phyloP scores from a whole-genome alignment of 2,888 invertebrate species.

The Saturnia japonica region DNA sequence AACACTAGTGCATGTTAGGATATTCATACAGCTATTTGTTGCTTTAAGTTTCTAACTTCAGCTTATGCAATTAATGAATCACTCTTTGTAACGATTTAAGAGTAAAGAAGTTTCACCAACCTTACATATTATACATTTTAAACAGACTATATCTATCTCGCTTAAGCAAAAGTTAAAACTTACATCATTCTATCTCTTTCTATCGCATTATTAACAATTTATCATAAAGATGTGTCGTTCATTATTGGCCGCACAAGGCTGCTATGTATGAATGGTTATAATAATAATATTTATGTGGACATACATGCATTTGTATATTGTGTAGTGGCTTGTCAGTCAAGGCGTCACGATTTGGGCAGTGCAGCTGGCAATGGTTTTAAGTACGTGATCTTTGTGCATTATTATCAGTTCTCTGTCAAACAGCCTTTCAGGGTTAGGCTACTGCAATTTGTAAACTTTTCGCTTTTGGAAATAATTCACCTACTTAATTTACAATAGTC shows the following conservation, averaged over 20 bases:
- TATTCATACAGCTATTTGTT: neutral
- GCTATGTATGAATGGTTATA: neutral
- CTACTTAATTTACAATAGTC: neutral
- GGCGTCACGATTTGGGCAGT: neutral
- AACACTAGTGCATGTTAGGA: neutral
- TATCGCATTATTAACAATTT: neutral
- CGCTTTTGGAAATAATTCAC: neutral
- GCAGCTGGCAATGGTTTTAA: neutral
- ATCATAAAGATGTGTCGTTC: neutral
- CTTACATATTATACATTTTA: neutral
- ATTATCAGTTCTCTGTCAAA: neutral
- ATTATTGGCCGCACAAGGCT: conserved; percentile 9
- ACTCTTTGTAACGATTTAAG: too few relatives aligned
- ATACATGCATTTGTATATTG: conserved; percentile 10
- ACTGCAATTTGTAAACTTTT: neutral
- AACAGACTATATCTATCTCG: neutral
- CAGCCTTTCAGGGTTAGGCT: neutral
- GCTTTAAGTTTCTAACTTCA: too few relatives aligned
- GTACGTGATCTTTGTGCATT: neutral
- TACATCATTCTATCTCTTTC: neutral
- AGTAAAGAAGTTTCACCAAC: neutral
- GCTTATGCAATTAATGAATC: too few relatives aligned
- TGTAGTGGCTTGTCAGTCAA: conserved; percentile 8
- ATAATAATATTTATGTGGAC: conserved; percentile 10
- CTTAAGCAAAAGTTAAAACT: neutral